Percentiles rank a stretch among this genome's conserved stretches.
phyloP scores from a whole-genome alignment of 2,888 invertebrate genomes.

The Prenolepis imparis region DNA sequence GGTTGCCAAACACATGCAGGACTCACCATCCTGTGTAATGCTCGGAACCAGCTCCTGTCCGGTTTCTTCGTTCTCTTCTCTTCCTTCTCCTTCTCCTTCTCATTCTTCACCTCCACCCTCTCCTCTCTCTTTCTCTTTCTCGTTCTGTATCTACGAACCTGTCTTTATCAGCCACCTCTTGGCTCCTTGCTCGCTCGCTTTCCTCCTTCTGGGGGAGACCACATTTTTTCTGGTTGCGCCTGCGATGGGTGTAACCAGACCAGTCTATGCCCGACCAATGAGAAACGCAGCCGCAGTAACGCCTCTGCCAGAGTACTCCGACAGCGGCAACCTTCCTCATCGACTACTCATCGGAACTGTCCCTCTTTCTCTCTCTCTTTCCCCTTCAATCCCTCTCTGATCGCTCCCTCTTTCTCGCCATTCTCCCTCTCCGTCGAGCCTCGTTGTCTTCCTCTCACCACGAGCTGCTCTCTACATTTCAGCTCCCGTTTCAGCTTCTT shows the following conservation, averaged over 20 bases:
- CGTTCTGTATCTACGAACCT: conserved; percentile 2
- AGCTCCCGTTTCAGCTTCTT: conserved; percentile 40
- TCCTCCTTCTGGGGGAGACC: conserved; percentile 69
- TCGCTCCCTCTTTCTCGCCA: conserved; percentile 25
- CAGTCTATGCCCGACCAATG: conserved; percentile 78
- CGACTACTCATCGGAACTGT: conserved; percentile 69
- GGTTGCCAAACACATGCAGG: conserved; percentile 67
- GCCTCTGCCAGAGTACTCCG: conserved; percentile 76
- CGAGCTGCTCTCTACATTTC: conserved; percentile 13
- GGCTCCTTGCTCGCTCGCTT: conserved; percentile 67
- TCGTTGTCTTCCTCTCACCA: conserved; percentile 29
- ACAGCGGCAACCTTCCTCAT: conserved; percentile 74
- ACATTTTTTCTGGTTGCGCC: conserved; percentile 78
- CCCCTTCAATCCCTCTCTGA: conserved; percentile 32
- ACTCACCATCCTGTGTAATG: conserved; percentile 55
- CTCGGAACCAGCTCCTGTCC: conserved; percentile 62
- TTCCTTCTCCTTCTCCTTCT: conserved; percentile 12
- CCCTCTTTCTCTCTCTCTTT: conserved; percentile 57
- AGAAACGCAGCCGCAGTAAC: conserved; percentile 72
- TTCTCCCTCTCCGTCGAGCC: conserved; percentile 31
- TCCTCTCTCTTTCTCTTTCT: conserved; percentile 2
- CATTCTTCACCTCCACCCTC: conserved; percentile 36
- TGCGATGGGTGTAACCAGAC: conserved; percentile 82
- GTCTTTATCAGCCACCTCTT: conserved; percentile 69
- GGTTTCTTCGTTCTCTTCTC: conserved; percentile 62